Base-by-base conservation (phyloP, 2,113 vertebrate species). In the Nothobranchius kuhntae region DNA sequence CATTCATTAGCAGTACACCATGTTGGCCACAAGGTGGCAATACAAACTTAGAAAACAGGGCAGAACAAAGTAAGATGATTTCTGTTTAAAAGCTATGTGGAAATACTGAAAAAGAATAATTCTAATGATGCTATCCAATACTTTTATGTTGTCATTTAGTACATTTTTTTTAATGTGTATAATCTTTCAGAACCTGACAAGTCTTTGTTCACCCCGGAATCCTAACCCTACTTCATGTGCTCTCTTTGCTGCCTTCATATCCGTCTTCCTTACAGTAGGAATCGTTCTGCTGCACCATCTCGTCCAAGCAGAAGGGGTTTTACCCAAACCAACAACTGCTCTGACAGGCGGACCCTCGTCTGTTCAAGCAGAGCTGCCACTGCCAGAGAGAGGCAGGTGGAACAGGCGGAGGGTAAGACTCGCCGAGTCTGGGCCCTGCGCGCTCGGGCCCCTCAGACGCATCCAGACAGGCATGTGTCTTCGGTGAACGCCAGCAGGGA, bases 241-340 rank as follows among this genome's bases (percentile, higher is more conserved):
- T 21, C 21, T 66, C 68, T 47, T 53, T 59, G 61, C n/a, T 8
- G 59, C 68, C 53, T 58, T 44, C 40, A 46, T 73, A 53, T 60
- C 47, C 44, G 64, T 48, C 54, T 77, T 55, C 55, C 71, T 57
- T 66, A 48, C 44, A 36, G 54, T 36, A 63, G 45, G 58, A 68
- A 74, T 63, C 78, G 67, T 78, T 51, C 64, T 88, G 73, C 61
- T 71, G 68, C 65, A 13, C 11, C 21, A 30, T 73, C 53, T 81
- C 64, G 42, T 82, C 83, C 84, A 84, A 85, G 63, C 66, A 84
- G 71, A 71, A 83, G 75, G 82, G 71, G 79, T 73, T 70, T 52
- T 40, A 78, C 80, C 78, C 85, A 90, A 89, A 75, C 24, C 61
- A 82, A 80, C 90, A 91, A 92, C 87, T 89, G 89, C 82, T 84